Evolutionary conservation across 2,797 vertebrate genomes (phyloP).

Genomic region (Aselliscus stoliczkanus): DNA sequence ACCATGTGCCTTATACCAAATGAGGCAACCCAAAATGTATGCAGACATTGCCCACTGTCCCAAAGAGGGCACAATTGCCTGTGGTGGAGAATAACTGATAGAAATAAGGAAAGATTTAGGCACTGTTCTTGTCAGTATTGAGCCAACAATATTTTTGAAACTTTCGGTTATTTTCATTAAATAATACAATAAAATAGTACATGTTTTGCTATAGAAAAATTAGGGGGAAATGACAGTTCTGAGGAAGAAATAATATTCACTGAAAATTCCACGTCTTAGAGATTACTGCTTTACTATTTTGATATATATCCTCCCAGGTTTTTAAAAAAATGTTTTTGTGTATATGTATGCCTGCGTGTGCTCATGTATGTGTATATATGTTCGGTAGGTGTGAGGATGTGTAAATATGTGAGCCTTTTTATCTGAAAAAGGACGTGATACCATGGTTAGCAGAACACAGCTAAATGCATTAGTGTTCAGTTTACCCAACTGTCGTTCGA

Average conservation of each 20-base stretch:
- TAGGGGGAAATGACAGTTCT: not conserved
- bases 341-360: not conserved
- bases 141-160: not conserved
- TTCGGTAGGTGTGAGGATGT: not conserved
- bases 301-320: not conserved
- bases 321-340: not conserved
- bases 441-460: not conserved
- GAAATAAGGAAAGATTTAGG: not conserved
- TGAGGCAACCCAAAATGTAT: not conserved
- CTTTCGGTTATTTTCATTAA: slow-evolving; percentile 4
- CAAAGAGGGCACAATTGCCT: not conserved
- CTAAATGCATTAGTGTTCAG: not conserved
- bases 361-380: not conserved
- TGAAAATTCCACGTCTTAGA: not conserved
- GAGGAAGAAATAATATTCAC: slow-evolving; percentile 4
- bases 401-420: not conserved
- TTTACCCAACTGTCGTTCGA: not conserved
- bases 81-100: not conserved
- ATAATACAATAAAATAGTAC: not conserved
- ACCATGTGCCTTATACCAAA: not conserved
- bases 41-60: not conserved
- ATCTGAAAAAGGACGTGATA: not conserved
- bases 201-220: not conserved
- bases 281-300: not conserved
- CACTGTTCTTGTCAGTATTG: not conserved